Percentiles rank a stretch among this genome's conserved stretches.
These are phyloP conservation scores for Delphinapterus leucas DNA, from an alignment of 2,113 vertebrate genomes.

Conservation along the genomic window DNA sequence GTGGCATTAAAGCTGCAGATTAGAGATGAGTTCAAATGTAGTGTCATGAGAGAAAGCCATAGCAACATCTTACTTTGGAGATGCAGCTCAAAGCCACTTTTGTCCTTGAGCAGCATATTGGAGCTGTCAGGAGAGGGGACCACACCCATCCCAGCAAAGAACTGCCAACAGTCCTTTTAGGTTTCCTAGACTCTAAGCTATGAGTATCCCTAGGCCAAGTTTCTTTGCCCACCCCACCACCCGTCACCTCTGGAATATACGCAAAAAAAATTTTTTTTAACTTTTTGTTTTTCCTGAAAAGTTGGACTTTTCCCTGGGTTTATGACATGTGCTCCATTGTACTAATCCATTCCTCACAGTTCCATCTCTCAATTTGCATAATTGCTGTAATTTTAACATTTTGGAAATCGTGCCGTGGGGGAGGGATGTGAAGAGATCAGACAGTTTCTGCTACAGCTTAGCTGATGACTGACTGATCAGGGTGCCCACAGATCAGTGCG, in stretches of 20 bases:
- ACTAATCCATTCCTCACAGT: slow-evolving; percentile 51
- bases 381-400: background rate
- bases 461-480: fast-evolving
- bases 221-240: slow-evolving; percentile 7
- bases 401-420: background rate
- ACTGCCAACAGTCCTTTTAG: slow-evolving; percentile 76
- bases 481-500: fast-evolving
- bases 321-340: slow-evolving; percentile 30
- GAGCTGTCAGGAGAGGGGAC: slow-evolving; percentile 77
- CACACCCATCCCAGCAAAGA: slow-evolving; percentile 75
- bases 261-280: background rate
- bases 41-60: background rate
- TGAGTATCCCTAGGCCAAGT: slow-evolving; percentile 66
- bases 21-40: background rate
- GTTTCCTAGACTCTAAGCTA: slow-evolving; percentile 75
- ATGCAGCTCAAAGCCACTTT: slow-evolving; percentile 69
- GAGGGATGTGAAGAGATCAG: background rate
- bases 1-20: background rate
- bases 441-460: background rate
- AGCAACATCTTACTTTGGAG: background rate
- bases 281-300: slow-evolving; percentile 55
- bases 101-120: slow-evolving; percentile 73
- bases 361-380: background rate
- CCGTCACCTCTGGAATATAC: slow-evolving; percentile 51
- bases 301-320: slow-evolving; percentile 44